Base-by-base conservation (phyloP, 1,140 invertebrate species). In the Diorhabda sublineata region DNA sequence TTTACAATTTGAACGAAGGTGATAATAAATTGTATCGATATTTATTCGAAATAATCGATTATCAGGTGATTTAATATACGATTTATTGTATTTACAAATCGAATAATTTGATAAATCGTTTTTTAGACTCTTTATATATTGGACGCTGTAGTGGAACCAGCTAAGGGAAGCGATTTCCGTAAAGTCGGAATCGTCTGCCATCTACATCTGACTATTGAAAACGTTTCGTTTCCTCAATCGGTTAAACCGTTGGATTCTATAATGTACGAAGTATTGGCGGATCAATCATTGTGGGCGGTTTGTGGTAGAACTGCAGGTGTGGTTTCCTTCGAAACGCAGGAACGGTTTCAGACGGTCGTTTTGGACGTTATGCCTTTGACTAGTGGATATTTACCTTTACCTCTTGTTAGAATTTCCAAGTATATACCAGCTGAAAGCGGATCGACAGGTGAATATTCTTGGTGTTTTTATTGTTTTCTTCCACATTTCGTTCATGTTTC, bases 211-310 rank as follows among this genome's bases (percentile, higher is more conserved):
- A 89, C 87, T 67, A 89, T 95, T 58, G 85, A 82, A 67, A 86
- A 87, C 78, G 70, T 69, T 8, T 60, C 42, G 7, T 58, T 68
- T 63, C 63, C 73, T 60, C 43, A 59, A 42, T 67, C 71, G 6
- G 68, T 60, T 45, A 58, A 71, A 45, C n/a, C 47, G 6, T 58
- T 64, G 5, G 73, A 84, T 66, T 90, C 92, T 71, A 84, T 97
- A 1, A 96, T 96, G 92, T 97, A 97, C 80, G 94, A 97, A 81
- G 93, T 97, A 5, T 81, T 95, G 45, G 92, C 92, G 43, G 95
- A 97, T 82, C 92, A 94, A 79, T 91, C 90, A 42, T 89, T 95
- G 84, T 97, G 96, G 95, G 94, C 93, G 3, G 90, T 97, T 8
- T 92, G 93, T 79, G 94, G 94, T 57, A 86, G 91, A 69, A 94